Evolutionary conservation across 2,888 invertebrate species (phyloP).

Genomic region (Dolichopus griseipennis): DNA sequence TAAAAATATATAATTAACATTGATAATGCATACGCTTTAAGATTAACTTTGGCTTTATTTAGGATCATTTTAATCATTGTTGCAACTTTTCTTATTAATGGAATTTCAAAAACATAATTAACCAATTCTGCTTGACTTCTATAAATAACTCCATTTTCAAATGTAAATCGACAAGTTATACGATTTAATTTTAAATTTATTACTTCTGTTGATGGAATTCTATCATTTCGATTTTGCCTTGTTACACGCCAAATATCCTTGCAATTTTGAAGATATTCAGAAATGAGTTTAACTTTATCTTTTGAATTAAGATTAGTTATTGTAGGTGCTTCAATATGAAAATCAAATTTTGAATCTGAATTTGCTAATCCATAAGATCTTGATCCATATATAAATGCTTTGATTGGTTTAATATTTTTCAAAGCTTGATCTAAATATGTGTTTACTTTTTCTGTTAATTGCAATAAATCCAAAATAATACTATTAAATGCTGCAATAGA

Average conservation of each 20-base stretch:
- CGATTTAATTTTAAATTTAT: neutral
- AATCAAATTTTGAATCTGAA: neutral
- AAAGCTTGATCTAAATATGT: neutral
- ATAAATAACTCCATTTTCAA: neutral
- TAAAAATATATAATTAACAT: neutral
- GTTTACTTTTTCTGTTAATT: neutral
- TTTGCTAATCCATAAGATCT: neutral
- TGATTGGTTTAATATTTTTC: neutral
- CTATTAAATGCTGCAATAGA: neutral
- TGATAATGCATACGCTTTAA: neutral
- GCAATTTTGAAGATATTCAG: neutral
- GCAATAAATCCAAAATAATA: neutral
- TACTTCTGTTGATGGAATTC: neutral
- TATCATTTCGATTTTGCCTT: neutral
- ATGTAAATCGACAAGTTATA: neutral
- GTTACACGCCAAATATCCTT: neutral
- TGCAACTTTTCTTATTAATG: slow-evolving; percentile 1
- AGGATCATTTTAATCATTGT: neutral
- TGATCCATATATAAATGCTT: neutral
- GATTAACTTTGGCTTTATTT: neutral
- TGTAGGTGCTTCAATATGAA: neutral
- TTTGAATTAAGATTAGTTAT: neutral
- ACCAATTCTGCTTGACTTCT: neutral
- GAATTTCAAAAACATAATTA: neutral
- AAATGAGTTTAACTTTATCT: neutral